Base-by-base conservation (phyloP, 2,888 invertebrate genomes). In the Eilema sororculum region DNA sequence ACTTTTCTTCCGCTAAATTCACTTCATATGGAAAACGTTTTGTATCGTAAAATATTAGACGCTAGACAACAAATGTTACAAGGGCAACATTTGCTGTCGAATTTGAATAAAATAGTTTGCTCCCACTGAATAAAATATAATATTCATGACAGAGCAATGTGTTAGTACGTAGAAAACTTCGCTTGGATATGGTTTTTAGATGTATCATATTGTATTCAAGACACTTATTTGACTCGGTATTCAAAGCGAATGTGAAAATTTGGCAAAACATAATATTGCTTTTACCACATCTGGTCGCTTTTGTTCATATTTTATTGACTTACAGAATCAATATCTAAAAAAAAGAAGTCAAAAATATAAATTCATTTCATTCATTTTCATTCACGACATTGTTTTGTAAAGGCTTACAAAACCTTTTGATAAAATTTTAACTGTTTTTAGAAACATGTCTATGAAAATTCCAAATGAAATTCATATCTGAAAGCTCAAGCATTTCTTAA, bases 51-150 rank as follows among this genome's bases (percentile, higher is more conserved):
- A 63, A 63, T 68, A 16, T 58, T 22, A 61, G 61, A 20, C 41
- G 25, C 57, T 58, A 57, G 25, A 37, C 63, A 28, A 58, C 58
- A 58, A 58, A 58, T 58, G 58, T 28, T 58, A 58, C 58, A 58
- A 24, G 25, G 52, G 22, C 28, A 20, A 67, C 61, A 28, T 61
- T 61, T 67, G 33, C 1, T 67, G 33, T 6, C 20, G 28, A 59
- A 68, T 68, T 68, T 68, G 68, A 68, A 68, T 68, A 68, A 63
- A 63, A 68, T 61, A 61, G 46, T 60, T 62, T 58, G 58, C 28
- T 57, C 63, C 41, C 12, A 52, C 25, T 56, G 28, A 58, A 68
- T 61, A 65, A 25, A 59, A 66, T 66, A 60, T 58, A 57, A 63
- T 68, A 68, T 68, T 64, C 63, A 68, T 68, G 63, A 62, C 41